Conservation (phyloP, 2,113 vertebrate species). For the Prionailurus bengalensis region DNA sequence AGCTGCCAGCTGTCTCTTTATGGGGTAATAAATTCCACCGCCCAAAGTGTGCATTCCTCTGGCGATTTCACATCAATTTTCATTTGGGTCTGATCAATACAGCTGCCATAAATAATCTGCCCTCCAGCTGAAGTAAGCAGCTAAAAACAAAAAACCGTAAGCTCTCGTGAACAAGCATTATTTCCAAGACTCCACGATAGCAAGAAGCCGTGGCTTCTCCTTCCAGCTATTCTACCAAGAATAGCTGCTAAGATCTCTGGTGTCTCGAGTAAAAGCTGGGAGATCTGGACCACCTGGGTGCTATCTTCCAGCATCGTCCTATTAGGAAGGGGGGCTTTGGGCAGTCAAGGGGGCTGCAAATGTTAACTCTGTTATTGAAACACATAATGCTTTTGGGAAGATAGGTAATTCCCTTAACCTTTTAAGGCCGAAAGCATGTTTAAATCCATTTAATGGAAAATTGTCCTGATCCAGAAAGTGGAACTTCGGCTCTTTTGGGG, state of each 20-base stretch:
- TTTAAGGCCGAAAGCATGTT: neutral
- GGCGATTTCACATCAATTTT: neutral
- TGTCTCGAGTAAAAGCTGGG: neutral
- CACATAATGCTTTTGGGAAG: neutral
- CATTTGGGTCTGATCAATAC: constrained; percentile 35
- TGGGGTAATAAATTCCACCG: neutral
- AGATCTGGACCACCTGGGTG: neutral
- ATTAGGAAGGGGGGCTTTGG: neutral
- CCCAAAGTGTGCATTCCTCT: neutral
- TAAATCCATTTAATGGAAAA: neutral
- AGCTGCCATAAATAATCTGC: neutral
- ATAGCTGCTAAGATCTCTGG: neutral
- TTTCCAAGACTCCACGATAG: neutral
- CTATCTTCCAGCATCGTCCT: neutral
- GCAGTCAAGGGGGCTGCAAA: neutral
- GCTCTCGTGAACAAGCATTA: neutral
- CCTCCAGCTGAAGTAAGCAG: constrained; percentile 10
- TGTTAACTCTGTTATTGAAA: neutral
- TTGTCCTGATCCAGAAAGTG: neutral
- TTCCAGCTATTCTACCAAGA: rapidly evolving
- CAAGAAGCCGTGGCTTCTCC: neutral
- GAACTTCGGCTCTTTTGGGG: neutral
- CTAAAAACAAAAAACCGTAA: neutral
- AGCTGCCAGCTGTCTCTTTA: neutral
- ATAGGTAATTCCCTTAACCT: neutral